These are phyloP conservation scores for Pogonognathellus flavescens DNA, from an alignment of 1,140 invertebrate genomes.

Conservation along the genomic window DNA sequence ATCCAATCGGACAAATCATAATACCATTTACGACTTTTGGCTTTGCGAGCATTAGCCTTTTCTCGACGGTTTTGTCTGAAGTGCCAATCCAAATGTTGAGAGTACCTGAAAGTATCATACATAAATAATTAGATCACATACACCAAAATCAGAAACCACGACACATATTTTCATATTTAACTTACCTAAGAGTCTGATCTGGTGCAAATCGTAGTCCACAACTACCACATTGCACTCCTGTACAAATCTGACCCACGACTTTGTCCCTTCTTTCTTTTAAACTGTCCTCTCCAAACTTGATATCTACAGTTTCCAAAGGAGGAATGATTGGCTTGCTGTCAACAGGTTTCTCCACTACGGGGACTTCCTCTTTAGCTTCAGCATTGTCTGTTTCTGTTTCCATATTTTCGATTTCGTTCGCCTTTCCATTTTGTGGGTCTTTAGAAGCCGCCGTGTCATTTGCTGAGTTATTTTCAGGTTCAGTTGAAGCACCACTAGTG, in stretches of 20 bases:
- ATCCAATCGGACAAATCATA: conserved; percentile 93
- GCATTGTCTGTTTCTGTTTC: background rate
- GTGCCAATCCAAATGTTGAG: conserved; percentile 97
- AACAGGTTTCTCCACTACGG: conserved; percentile 20
- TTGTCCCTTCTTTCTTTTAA: conserved; percentile 74
- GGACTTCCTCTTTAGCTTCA: conserved; percentile 4
- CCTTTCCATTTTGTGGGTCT: background rate
- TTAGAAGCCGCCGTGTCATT: background rate
- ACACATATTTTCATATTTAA: background rate
- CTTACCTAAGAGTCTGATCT: conserved; percentile 83
- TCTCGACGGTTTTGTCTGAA: conserved; percentile 92
- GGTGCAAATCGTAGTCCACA: conserved; percentile 92
- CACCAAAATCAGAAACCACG: background rate
- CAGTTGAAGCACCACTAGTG: conserved; percentile 65
- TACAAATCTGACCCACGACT: conserved; percentile 80
- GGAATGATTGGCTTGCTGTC: conserved; percentile 37
- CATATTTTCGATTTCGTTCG: background rate
- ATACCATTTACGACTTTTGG: conserved; percentile 88
- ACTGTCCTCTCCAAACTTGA: conserved; percentile 69
- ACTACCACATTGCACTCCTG: conserved; percentile 93
- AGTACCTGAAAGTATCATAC: conserved; percentile 73
- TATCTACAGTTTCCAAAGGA: conserved; percentile 68
- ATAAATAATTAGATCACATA: background rate
- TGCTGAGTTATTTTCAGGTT: background rate
- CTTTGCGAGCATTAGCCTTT: conserved; percentile 85